These are phyloP conservation scores for Piaya cayana DNA, from an alignment of 2,113 vertebrate species.

Conservation along the genomic window DNA sequence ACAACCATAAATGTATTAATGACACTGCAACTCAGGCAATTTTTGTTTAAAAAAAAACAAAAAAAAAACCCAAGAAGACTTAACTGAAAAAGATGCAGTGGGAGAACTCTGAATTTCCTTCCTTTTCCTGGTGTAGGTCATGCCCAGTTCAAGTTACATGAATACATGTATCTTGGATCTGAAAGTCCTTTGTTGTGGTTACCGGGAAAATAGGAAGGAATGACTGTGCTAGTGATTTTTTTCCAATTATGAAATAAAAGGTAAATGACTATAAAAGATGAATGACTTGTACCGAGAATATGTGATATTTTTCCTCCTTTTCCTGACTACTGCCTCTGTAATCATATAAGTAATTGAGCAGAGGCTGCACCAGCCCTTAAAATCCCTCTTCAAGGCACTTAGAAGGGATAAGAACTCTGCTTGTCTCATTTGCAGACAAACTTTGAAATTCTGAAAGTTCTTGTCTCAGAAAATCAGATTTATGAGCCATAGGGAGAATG, in stretches of 20 bases:
- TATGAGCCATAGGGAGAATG: neutral
- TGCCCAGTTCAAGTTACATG: neutral
- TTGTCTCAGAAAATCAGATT: constrained; percentile 26
- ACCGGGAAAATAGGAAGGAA: constrained; percentile 18
- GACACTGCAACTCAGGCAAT: neutral
- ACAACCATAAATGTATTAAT: neutral
- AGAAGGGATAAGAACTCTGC: constrained; percentile 17
- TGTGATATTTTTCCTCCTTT: neutral
- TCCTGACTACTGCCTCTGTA: neutral
- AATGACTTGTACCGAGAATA: neutral
- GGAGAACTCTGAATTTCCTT: neutral
- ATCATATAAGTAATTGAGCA: constrained; percentile 17
- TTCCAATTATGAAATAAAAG: neutral
- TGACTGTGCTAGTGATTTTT: neutral
- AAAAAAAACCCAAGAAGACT: neutral
- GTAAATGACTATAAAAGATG: neutral
- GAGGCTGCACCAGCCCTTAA: neutral
- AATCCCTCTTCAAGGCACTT: constrained; percentile 27
- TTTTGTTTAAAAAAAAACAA: neutral
- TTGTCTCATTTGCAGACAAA: constrained; percentile 13
- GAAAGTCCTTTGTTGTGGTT: constrained; percentile 2
- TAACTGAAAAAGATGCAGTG: neutral
- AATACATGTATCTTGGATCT: neutral
- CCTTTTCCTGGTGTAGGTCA: neutral
- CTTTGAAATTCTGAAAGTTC: constrained; percentile 1